Evolutionary conservation across 2,888 invertebrate species (phyloP).

Genomic region (Melipona bicolor): DNA sequence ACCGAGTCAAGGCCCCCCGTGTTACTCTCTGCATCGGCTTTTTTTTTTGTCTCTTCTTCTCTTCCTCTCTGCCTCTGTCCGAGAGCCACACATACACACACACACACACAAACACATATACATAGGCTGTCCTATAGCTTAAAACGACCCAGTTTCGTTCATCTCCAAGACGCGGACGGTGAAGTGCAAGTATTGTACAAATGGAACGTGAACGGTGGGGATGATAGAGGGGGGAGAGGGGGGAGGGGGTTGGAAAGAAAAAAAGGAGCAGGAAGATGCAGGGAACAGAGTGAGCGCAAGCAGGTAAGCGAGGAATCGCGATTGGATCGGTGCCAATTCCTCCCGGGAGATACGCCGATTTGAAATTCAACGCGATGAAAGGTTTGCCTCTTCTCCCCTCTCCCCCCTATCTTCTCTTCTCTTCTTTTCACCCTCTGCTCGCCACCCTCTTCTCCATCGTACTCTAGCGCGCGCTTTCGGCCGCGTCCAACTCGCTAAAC

Average conservation of each 20-base stretch:
- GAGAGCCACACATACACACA: no score
- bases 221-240: background rate
- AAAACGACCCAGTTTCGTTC: slow-evolving; percentile 64
- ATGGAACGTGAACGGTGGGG: slow-evolving; percentile 2
- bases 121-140: slow-evolving; percentile 20
- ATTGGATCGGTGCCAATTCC: slow-evolving; percentile 78
- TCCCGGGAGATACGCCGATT: slow-evolving; percentile 68
- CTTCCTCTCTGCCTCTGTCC: background rate
- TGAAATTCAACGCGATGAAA: slow-evolving; percentile 72
- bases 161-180: slow-evolving; percentile 30
- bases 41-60: slow-evolving; percentile 8
- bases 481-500: slow-evolving; percentile 68
- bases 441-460: slow-evolving; percentile 5
- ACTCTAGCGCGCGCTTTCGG: slow-evolving; percentile 54
- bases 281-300: slow-evolving; percentile 59
- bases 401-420: background rate
- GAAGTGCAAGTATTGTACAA: slow-evolving; percentile 18
- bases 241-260: background rate
- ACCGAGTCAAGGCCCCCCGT: slow-evolving; percentile 75
- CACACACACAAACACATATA: no score
- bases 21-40: slow-evolving; percentile 31
- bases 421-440: slow-evolving; percentile 23
- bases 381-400: slow-evolving; percentile 49
- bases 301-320: slow-evolving; percentile 75
- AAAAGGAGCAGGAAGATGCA: slow-evolving; percentile 43